phyloP scores from a whole-genome alignment of 2,113 vertebrate species.

The Atractosteus spatula region DNA sequence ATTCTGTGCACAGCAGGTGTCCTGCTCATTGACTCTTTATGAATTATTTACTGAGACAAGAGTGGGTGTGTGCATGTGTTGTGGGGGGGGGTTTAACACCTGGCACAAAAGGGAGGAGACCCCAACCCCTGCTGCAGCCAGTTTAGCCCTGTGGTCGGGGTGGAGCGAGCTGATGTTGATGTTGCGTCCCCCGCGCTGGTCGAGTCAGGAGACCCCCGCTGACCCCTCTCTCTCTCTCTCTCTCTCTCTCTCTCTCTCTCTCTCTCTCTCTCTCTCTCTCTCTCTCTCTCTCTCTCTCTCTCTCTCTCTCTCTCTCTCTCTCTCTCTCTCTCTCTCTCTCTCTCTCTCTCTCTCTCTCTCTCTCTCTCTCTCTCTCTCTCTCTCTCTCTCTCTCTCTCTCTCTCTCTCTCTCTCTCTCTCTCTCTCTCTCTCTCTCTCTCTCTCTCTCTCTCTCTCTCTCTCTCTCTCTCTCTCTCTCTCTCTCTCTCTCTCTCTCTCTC shows the following conservation, averaged over 20 bases:
- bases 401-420: conserved; percentile 14
- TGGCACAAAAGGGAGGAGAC: too few relatives aligned
- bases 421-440: conserved; percentile 29
- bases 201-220: too few relatives aligned
- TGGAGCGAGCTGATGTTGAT: too few relatives aligned
- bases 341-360: conserved; percentile 10
- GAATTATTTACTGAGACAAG: too few relatives aligned
- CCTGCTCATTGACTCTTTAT: too few relatives aligned
- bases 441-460: conserved; percentile 26
- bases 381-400: conserved; percentile 7
- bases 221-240: conserved; percentile 3
- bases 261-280: background rate
- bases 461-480: conserved; percentile 11
- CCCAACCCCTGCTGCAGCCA: too few relatives aligned
- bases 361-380: conserved; percentile 8
- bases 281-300: conserved; percentile 1
- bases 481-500: conserved; percentile 5
- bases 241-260: background rate
- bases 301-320: conserved; percentile 30
- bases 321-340: conserved; percentile 28
- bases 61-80: too few relatives aligned
- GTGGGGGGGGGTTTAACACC: too few relatives aligned
- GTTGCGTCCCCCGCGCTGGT: too few relatives aligned
- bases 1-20: too few relatives aligned
- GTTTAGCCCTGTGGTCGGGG: too few relatives aligned